Evolutionary conservation across 2,113 vertebrate genomes (phyloP).

Genomic region (Pluvialis apricaria): DNA sequence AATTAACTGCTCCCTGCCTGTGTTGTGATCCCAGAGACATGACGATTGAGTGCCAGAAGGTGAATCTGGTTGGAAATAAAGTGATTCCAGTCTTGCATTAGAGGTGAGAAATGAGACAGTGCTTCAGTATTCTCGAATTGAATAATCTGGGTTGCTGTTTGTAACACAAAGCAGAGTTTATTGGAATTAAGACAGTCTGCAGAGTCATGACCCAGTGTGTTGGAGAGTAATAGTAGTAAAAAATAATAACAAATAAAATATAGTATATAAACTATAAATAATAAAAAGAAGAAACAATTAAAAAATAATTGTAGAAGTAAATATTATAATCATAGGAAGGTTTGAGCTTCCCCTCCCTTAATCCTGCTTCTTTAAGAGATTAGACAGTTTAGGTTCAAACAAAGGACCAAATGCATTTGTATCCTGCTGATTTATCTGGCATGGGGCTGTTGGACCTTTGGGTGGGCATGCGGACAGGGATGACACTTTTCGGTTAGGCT

Average conservation of each 20-base stretch:
- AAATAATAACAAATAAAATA: neutral
- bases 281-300: neutral
- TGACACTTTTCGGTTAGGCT: neutral
- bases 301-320: neutral
- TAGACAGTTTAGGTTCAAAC: neutral
- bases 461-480: accelerated
- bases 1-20: slow-evolving; percentile 51
- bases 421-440: neutral
- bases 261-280: neutral
- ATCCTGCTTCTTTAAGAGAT: neutral
- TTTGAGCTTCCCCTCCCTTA: neutral
- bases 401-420: neutral
- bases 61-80: slow-evolving; percentile 42
- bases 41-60: slow-evolving; percentile 28
- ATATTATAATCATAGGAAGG: neutral
- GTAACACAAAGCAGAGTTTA: neutral
- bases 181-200: neutral
- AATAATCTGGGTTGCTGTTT: neutral
- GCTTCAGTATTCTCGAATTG: neutral
- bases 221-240: neutral
- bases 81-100: neutral
- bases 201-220: neutral
- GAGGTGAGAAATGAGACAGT: neutral
- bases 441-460: neutral
- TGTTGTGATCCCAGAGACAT: slow-evolving; percentile 14